phyloP scores from a whole-genome alignment of 2,797 vertebrate species.

The Phoebastria nigripes region DNA sequence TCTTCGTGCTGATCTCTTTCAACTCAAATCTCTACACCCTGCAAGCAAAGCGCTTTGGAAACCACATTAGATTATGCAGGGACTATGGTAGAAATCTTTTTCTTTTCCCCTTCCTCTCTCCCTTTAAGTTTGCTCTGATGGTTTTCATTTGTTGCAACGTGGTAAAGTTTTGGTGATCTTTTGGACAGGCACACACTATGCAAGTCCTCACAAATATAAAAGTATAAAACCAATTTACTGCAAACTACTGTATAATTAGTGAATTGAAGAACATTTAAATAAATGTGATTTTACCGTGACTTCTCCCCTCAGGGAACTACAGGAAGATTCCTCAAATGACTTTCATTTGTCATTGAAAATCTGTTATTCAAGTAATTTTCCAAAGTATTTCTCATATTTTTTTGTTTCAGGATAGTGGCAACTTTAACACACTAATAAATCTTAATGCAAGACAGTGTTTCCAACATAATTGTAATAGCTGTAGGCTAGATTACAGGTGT shows the following conservation, averaged over 20 bases:
- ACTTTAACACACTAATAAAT: conserved; percentile 30
- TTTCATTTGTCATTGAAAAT: conserved; percentile 4
- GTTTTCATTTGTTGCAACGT: background rate
- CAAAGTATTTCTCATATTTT: background rate
- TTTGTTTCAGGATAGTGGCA: background rate
- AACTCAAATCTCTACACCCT: background rate
- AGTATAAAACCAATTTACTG: background rate
- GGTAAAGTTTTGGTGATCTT: background rate
- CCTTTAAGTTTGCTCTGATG: background rate
- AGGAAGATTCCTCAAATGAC: background rate
- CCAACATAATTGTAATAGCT: conserved; percentile 43
- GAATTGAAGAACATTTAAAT: background rate
- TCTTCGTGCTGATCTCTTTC: background rate
- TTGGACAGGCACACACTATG: background rate
- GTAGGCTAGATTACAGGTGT: conserved; percentile 62
- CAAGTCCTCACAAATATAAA: background rate
- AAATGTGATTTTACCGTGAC: background rate
- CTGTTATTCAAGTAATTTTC: background rate
- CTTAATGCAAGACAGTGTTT: background rate
- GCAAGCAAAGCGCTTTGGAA: background rate
- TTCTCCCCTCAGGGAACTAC: background rate
- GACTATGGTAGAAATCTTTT: background rate
- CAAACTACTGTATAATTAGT: background rate
- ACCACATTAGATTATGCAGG: background rate
- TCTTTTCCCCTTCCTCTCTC: background rate